These are phyloP conservation scores for Tricholauxania praeusta DNA, from an alignment of 2,888 invertebrate genomes.

Conservation along the genomic window DNA sequence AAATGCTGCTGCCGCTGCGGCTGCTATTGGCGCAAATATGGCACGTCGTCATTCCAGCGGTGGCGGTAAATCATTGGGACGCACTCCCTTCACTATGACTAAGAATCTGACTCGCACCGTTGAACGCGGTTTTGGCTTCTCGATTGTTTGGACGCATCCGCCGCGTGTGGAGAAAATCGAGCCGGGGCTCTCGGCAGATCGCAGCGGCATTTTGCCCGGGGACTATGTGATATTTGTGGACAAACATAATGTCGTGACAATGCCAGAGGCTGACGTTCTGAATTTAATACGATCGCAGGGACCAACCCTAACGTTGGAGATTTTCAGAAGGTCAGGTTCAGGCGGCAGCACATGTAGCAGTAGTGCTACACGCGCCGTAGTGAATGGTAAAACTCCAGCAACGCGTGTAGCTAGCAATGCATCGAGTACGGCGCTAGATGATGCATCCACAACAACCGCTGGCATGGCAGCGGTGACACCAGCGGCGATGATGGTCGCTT, in stretches of 20 bases:
- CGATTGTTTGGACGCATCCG: conserved; percentile 90
- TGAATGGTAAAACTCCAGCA: conserved; percentile 42
- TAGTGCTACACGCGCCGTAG: conserved; percentile 27
- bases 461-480: conserved; percentile 3
- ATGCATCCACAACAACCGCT: conserved; percentile 19
- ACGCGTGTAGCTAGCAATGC: conserved; percentile 46
- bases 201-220: conserved; percentile 84
- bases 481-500: conserved; percentile 10
- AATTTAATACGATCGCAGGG: conserved; percentile 78
- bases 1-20: conserved; percentile 32
- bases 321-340: conserved; percentile 71
- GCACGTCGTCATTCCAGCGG: conserved; percentile 59
- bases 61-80: conserved; percentile 70
- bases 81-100: conserved; percentile 87
- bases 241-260: conserved; percentile 86
- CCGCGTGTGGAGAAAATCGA: conserved; percentile 88
- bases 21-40: background rate
- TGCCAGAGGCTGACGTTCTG: conserved; percentile 79
- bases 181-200: conserved; percentile 83
- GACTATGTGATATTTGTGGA: conserved; percentile 92
- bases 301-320: conserved; percentile 77
- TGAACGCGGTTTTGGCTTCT: conserved; percentile 83
- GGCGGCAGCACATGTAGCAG: conserved; percentile 51
- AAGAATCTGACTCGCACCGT: conserved; percentile 72
- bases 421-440: conserved; percentile 35